phyloP scores from a whole-genome alignment of 2,888 invertebrate species.

The Polydesmus complanatus region DNA sequence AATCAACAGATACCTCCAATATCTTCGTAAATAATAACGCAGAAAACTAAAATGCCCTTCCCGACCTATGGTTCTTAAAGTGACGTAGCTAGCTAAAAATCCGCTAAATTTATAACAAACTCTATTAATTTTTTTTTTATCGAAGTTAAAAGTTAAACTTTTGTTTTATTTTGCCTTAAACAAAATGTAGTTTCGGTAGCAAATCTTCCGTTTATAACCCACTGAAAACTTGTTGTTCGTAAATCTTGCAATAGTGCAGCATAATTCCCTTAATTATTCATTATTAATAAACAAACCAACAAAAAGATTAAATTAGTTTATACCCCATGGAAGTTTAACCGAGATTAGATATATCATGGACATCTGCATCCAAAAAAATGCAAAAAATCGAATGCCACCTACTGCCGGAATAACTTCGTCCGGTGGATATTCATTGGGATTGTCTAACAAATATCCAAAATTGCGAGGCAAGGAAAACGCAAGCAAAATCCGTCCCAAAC shows the following conservation, averaged over 20 bases:
- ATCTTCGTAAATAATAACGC: not conserved
- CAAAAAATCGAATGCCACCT: conserved; percentile 1
- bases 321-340: conserved; percentile 7
- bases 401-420: not conserved
- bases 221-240: not conserved
- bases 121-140: no score
- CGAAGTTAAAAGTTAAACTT: no score
- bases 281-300: no score
- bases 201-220: conserved; percentile 12
- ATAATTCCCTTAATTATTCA: conserved; percentile 4
- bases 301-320: not conserved
- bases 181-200: conserved; percentile 13
- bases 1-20: not conserved
- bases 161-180: conserved; percentile 6
- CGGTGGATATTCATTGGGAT: not conserved
- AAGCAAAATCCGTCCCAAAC: not conserved
- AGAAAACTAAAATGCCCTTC: not conserved
- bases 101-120: no score
- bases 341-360: not conserved
- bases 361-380: not conserved
- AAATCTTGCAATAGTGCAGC: conserved; percentile 7
- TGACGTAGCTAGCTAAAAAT: not conserved
- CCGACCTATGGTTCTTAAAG: not conserved
- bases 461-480: conserved; percentile 9
- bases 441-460: conserved; percentile 1